Percentiles rank a stretch among this genome's conserved stretches.
These are phyloP conservation scores for Gobius niger DNA, from an alignment of 2,113 vertebrate genomes.

Conservation along the genomic window DNA sequence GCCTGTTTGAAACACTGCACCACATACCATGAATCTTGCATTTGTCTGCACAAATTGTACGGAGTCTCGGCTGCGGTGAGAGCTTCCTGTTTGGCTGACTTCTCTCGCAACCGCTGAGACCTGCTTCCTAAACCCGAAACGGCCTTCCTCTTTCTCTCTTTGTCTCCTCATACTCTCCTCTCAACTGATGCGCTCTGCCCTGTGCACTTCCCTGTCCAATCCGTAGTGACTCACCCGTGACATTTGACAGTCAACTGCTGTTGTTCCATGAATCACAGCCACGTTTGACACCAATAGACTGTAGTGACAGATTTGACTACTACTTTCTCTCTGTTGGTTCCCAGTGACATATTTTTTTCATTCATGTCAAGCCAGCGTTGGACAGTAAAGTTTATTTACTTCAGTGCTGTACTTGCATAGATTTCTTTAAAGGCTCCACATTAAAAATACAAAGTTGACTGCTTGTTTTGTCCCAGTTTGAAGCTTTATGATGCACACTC, in stretches of 20 bases:
- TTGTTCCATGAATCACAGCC: constrained; percentile 48
- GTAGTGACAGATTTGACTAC: neutral
- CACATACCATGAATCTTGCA: neutral
- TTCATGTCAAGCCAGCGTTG: neutral
- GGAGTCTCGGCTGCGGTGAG: constrained; percentile 12
- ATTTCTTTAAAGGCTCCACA: too few relatives aligned
- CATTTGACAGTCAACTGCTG: constrained; percentile 55
- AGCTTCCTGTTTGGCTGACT: constrained; percentile 59
- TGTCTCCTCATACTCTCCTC: constrained; percentile 14
- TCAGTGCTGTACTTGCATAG: too few relatives aligned
- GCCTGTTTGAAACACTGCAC: neutral
- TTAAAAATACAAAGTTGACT: too few relatives aligned
- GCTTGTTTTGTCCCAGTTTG: too few relatives aligned
- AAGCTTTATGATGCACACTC: too few relatives aligned
- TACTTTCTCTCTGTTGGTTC: neutral
- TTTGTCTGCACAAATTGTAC: constrained; percentile 4
- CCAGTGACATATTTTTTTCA: neutral
- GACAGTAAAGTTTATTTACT: too few relatives aligned
- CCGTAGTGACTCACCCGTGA: constrained; percentile 61
- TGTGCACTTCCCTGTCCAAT: constrained; percentile 40
- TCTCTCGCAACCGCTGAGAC: constrained; percentile 48
- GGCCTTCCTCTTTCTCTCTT: constrained; percentile 44
- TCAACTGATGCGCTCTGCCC: constrained; percentile 25
- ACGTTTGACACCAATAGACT: constrained; percentile 11
- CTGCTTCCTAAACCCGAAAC: constrained; percentile 52